Conservation (phyloP, 2,113 vertebrate species). For the Chascanopsetta lugubris region DNA sequence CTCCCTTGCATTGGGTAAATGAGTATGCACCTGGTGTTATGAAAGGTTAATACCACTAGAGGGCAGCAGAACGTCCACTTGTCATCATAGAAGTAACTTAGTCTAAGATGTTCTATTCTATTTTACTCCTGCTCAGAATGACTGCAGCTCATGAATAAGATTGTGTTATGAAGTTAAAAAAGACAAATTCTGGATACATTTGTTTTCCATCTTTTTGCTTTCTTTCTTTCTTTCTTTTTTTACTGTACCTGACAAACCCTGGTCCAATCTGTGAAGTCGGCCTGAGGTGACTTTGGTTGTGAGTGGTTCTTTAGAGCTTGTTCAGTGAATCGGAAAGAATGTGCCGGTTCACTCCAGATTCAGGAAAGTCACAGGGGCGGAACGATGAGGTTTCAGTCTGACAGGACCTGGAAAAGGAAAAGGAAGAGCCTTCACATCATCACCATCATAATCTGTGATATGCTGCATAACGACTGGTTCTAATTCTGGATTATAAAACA, state of each 20-base stretch:
- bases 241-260: not conserved
- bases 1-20: too few species aligned
- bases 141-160: not conserved
- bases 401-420: not conserved
- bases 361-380: conserved; percentile 35
- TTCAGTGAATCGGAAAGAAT: conserved; percentile 52
- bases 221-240: not conserved
- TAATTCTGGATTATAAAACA: not conserved
- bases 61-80: not conserved
- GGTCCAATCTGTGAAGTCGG: not conserved
- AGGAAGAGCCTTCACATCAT: not conserved
- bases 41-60: not conserved
- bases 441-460: not conserved
- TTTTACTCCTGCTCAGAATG: not conserved
- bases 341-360: conserved; percentile 29
- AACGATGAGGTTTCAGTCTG: conserved; percentile 10
- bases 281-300: not conserved
- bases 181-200: not conserved
- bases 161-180: not conserved
- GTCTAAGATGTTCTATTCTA: too few species aligned
- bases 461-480: not conserved
- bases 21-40: not conserved
- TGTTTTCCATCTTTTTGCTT: too few species aligned
- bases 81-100: not conserved
- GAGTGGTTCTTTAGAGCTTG: conserved; percentile 46